Evolutionary conservation across 2,797 vertebrate genomes (phyloP).

Genomic region (Balearica regulorum): DNA sequence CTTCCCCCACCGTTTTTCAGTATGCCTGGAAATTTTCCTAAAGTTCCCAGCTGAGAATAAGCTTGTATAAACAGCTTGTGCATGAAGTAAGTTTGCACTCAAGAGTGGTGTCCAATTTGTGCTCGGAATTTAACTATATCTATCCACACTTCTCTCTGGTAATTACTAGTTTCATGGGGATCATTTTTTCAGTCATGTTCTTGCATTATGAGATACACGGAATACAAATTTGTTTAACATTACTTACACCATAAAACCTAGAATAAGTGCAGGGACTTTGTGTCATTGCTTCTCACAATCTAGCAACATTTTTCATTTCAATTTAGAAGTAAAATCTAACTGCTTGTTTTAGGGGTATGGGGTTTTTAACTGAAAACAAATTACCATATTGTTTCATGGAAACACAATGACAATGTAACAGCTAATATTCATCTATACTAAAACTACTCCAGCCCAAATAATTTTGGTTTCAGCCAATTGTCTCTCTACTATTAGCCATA

Average conservation of each 20-base stretch:
- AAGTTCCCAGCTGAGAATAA: not conserved
- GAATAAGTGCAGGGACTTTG: not conserved
- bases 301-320: not conserved
- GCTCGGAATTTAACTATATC: not conserved
- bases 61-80: not conserved
- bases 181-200: not conserved
- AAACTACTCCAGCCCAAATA: not conserved
- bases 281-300: not conserved
- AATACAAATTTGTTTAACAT: not conserved
- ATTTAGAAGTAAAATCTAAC: not conserved
- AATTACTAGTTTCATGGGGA: not conserved
- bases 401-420: not conserved
- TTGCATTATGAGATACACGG: not conserved
- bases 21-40: not conserved
- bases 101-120: not conserved
- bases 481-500: not conserved
- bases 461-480: conserved; percentile 1
- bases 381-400: not conserved
- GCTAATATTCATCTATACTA: not conserved
- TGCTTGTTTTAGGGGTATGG: not conserved
- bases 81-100: not conserved
- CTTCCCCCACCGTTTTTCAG: rapidly evolving
- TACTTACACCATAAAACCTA: not conserved
- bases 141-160: not conserved
- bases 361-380: not conserved